Evolutionary conservation across 2,113 vertebrate genomes (phyloP).

Genomic region (Alligator sinensis): DNA sequence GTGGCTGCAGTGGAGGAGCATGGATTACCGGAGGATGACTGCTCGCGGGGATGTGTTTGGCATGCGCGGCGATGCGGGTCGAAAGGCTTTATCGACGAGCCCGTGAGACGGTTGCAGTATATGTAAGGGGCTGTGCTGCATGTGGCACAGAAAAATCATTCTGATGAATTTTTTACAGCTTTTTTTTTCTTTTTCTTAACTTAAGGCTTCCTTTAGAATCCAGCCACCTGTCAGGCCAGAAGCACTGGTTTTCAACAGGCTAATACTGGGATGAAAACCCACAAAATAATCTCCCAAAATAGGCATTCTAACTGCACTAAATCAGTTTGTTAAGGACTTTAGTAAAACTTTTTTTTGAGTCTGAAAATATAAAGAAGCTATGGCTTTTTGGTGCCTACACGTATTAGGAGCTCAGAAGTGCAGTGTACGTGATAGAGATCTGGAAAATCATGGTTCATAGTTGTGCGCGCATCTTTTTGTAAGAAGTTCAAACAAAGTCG

Average conservation of each 20-base stretch:
- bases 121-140: not conserved
- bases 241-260: not conserved
- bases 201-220: not conserved
- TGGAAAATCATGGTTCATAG: not conserved
- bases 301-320: not conserved
- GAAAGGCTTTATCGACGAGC: not conserved
- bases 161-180: not conserved
- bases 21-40: not conserved
- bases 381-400: not conserved
- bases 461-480: not conserved
- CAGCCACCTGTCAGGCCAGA: not conserved
- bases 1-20: not conserved
- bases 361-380: not conserved
- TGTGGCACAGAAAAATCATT: not conserved
- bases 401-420: not conserved
- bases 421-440: not conserved
- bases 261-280: not conserved
- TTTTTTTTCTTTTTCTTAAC: not conserved
- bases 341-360: not conserved
- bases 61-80: too few relatives aligned
- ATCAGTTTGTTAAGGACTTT: not conserved
- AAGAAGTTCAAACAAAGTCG: not conserved
- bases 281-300: not conserved
- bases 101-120: not conserved
- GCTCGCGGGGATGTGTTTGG: not conserved